These are phyloP conservation scores for Arnoldichthys spilopterus DNA, from an alignment of 2,797 vertebrate species.

Conservation along the genomic window DNA sequence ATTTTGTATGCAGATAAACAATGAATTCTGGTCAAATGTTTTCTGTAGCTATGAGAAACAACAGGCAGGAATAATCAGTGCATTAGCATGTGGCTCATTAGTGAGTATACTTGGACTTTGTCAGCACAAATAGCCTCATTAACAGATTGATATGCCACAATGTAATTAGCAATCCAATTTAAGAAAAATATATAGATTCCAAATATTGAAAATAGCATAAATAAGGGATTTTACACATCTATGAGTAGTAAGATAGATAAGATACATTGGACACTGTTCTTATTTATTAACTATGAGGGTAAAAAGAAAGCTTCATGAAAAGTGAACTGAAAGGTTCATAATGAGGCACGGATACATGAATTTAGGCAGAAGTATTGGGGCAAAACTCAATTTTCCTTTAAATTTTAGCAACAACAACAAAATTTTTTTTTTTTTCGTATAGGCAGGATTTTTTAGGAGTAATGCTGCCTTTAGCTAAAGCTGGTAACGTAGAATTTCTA, in stretches of 20 bases:
- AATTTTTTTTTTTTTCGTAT: too few species aligned
- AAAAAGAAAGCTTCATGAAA: not conserved
- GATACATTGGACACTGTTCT: not conserved
- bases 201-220: not conserved
- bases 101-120: not conserved
- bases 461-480: too few species aligned
- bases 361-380: too few species aligned
- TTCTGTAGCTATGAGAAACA: not conserved
- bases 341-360: too few species aligned
- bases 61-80: not conserved
- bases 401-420: too few species aligned
- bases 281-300: not conserved
- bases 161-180: not conserved
- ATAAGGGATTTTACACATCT: not conserved
- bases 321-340: not conserved
- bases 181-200: not conserved
- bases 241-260: not conserved
- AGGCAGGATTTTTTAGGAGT: too few species aligned
- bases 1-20: not conserved
- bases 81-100: slow-evolving; percentile 1
- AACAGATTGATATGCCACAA: slow-evolving; percentile 11
- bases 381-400: too few species aligned
- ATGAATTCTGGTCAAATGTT: not conserved
- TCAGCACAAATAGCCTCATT: not conserved
- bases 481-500: too few species aligned